These are phyloP conservation scores for Erebia palarica DNA, from an alignment of 2,888 invertebrate species.

Conservation along the genomic window DNA sequence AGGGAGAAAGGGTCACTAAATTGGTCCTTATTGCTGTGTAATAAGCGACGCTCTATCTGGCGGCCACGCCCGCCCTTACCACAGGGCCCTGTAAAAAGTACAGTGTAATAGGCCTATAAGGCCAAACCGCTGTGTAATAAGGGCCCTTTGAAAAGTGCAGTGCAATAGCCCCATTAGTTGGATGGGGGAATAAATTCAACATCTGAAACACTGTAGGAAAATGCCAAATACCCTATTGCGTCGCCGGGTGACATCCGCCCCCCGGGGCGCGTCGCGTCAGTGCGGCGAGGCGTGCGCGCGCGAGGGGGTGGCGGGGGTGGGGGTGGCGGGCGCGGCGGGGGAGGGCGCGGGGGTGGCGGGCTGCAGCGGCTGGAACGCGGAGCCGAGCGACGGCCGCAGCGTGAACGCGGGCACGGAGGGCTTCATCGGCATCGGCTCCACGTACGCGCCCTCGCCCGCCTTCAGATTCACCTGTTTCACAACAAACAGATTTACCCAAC, in stretches of 20 bases:
- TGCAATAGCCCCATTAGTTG: no score
- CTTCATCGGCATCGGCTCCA: constrained; percentile 77
- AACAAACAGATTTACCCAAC: neutral
- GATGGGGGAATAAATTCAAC: neutral
- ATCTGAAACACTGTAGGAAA: constrained; percentile 22
- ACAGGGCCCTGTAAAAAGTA: no score
- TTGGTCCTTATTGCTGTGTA: no score
- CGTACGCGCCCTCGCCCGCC: constrained; percentile 69
- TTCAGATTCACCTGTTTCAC: constrained; percentile 83
- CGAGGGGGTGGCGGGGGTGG: constrained; percentile 34
- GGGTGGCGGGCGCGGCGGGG: constrained; percentile 41
- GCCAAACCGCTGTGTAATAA: no score
- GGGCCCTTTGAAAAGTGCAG: no score
- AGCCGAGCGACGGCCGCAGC: constrained; percentile 89
- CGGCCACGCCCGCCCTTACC: no score
- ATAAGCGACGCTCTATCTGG: no score
- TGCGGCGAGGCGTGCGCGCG: constrained; percentile 36
- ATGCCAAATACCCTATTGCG: constrained; percentile 26
- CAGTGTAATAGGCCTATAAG: no score
- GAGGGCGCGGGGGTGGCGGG: constrained; percentile 49
- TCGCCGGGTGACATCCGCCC: constrained; percentile 17
- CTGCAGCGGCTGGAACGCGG: constrained; percentile 90
- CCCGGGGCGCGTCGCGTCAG: constrained; percentile 30
- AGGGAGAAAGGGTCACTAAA: no score
- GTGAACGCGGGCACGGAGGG: constrained; percentile 87